Evolutionary conservation across 2,888 invertebrate genomes (phyloP).

Genomic region (Campoplex nolae): DNA sequence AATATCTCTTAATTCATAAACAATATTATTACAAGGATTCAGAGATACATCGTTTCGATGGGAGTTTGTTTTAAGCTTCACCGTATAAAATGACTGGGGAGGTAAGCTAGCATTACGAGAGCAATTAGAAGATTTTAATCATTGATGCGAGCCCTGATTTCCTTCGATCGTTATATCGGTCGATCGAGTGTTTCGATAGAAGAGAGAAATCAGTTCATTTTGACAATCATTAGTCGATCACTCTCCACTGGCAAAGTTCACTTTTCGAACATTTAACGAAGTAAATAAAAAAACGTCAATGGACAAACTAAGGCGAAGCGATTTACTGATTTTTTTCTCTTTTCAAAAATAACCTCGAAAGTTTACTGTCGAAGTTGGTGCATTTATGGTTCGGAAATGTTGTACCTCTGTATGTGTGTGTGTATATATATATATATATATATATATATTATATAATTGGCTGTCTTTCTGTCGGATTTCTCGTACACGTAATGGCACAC

Average conservation of each 20-base stretch:
- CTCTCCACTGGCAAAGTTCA: not conserved
- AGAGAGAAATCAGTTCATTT: not conserved
- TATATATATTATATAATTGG: constrained; percentile 13
- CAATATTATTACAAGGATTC: not conserved
- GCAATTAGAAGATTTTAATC: not conserved
- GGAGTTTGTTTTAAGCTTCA: not conserved
- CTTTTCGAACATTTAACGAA: not conserved
- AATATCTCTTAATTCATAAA: not conserved
- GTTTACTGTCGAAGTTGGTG: constrained; percentile 3
- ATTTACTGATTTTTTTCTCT: not conserved
- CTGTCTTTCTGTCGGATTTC: constrained; percentile 44
- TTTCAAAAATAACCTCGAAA: not conserved
- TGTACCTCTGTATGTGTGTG: not conserved
- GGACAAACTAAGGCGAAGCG: not conserved
- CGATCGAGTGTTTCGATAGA: not conserved
- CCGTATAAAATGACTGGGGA: not conserved
- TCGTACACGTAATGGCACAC: constrained; percentile 51
- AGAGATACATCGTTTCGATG: not conserved
- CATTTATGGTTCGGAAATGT: not conserved
- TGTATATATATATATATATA: not conserved
- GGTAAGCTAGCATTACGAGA: not conserved
- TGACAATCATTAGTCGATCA: not conserved
- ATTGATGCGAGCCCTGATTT: not conserved
- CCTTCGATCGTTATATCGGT: not conserved
- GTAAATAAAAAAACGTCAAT: not conserved